Evolutionary conservation across 2,797 vertebrate genomes (phyloP), one percentile per base, ranked within the genome.

Genomic region (Pantherophis vulpinus): DNA sequence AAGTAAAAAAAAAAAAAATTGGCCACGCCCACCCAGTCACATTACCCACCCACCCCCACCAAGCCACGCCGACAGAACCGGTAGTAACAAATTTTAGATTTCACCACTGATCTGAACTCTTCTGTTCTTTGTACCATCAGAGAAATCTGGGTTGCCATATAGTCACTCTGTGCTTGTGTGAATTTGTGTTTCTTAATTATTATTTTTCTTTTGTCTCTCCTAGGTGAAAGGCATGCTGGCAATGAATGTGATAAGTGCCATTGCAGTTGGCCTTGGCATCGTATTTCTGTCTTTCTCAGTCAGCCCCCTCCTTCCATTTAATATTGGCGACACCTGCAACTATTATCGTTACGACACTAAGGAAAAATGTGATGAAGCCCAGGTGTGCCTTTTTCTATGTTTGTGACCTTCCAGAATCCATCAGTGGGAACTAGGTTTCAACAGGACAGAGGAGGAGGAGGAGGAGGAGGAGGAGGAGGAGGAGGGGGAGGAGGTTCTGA

Each of bases 231-330:
- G 87, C 63, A 92, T 92, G 91, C 55, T 92, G 87, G 91, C 25
- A 59, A 92, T 88, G 91, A 92, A 92, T 47, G 55, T 11, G 7
- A 70, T 92, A 66, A 79, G 91, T 25, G 14, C 63, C 3, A 6
- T 92, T 20, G 8, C 18, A 59, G 91, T 87, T 47, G 18, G 14
- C 3, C 2, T 51, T 79, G 61, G 51, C 5, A 74, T 88, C 3
- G 0, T 92, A 11, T 1, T 18, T 0, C 54, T 25, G 23, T n/a
- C 1, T 42, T 5, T 88, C 12, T 8, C 51, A 16, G 0, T 92
- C 16, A 1, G 4, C 0, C 0, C 0, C 37, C 1, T 0, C 9
- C 0, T 2, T 29, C 20, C 2, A 13, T 1, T 4, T 32, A 1
- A 27, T 42, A 0, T 1, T 3, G 2, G 3, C 2, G 1, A 18